Evolutionary conservation across 2,888 invertebrate genomes (phyloP).

Genomic region (Drosophila neonasuta): DNA sequence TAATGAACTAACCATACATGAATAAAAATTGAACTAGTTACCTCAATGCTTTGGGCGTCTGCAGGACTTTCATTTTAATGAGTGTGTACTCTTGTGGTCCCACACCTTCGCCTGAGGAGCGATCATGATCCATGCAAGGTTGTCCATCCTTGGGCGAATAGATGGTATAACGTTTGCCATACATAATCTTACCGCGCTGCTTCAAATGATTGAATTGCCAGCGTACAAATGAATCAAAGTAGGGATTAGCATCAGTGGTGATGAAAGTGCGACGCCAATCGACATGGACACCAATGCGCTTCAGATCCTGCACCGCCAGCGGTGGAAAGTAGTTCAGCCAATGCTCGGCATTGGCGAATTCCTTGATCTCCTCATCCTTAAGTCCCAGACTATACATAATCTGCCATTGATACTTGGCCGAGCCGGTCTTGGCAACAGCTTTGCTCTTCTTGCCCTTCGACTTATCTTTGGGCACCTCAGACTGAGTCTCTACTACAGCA

Average conservation of each 20-base stretch:
- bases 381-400: slow-evolving; percentile 98
- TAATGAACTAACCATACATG: background rate
- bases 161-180: slow-evolving; percentile 98
- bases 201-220: slow-evolving; percentile 97
- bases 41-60: slow-evolving; percentile 85
- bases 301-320: slow-evolving; percentile 92
- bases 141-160: slow-evolving; percentile 98
- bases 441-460: slow-evolving; percentile 98
- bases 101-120: slow-evolving; percentile 97
- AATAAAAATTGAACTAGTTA: slow-evolving; percentile 73
- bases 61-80: slow-evolving; percentile 93
- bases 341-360: slow-evolving; percentile 94
- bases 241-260: slow-evolving; percentile 98
- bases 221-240: slow-evolving; percentile 97
- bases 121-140: slow-evolving; percentile 99
- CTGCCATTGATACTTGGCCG: slow-evolving; percentile 98
- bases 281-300: slow-evolving; percentile 93
- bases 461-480: slow-evolving; percentile 89
- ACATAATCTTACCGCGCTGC: slow-evolving; percentile 94
- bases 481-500: slow-evolving; percentile 82
- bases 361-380: slow-evolving; percentile 93
- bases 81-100: slow-evolving; percentile 99
- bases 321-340: slow-evolving; percentile 99
- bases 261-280: slow-evolving; percentile 99
- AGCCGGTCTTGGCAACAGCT: slow-evolving; percentile 94